Evolutionary conservation across 2,113 vertebrate species (phyloP).

Genomic region (Hipposideros armiger): DNA sequence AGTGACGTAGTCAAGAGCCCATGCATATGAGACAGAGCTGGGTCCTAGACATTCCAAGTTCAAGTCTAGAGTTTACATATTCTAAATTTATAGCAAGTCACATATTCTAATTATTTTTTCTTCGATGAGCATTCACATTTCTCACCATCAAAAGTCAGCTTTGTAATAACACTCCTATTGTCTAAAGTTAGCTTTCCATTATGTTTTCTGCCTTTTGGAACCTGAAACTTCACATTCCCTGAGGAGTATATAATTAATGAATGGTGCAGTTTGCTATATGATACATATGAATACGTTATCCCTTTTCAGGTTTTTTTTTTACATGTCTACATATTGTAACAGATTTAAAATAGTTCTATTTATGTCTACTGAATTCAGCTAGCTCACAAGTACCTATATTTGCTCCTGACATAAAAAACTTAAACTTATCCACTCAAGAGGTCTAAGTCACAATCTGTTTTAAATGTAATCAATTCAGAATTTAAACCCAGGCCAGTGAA

Average conservation of each 20-base stretch:
- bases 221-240: not conserved
- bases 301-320: not conserved
- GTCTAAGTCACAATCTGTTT: conserved; percentile 38
- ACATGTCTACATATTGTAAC: not conserved
- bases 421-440: not conserved
- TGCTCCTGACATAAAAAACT: conserved; percentile 53
- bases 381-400: conserved; percentile 38
- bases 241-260: not conserved
- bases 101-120: conserved; percentile 35
- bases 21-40: not conserved
- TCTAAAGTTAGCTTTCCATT: not conserved
- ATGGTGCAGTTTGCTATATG: not conserved
- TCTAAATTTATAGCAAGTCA: not conserved
- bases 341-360: conserved; percentile 44
- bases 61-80: not conserved
- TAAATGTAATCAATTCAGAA: conserved; percentile 39
- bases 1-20: not conserved
- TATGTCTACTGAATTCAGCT: conserved; percentile 30
- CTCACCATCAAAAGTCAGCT: conserved; percentile 32
- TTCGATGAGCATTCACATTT: not conserved
- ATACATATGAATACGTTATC: not conserved
- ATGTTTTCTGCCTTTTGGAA: not conserved
- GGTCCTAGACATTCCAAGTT: not conserved
- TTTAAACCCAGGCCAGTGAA: not conserved
- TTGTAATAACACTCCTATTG: not conserved